Conservation (phyloP, 2,113 vertebrate genomes). For the Lophochroa leadbeateri region DNA sequence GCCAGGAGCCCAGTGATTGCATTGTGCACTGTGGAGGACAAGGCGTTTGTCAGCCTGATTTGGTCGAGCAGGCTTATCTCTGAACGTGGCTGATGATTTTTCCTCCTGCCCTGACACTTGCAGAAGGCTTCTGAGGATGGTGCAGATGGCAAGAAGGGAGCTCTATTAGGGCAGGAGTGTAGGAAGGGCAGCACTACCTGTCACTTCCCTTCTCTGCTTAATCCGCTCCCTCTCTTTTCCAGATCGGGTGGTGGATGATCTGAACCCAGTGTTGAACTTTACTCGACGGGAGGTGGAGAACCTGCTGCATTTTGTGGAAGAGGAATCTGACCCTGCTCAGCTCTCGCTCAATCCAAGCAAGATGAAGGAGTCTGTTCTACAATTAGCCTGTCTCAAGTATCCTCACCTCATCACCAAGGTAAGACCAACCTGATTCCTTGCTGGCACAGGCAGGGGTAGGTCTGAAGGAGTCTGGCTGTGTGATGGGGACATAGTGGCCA, state of each 20-base stretch:
- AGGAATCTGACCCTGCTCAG: slow-evolving; percentile 83
- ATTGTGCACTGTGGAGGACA: neutral
- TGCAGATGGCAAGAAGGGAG: neutral
- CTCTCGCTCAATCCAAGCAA: slow-evolving; percentile 60
- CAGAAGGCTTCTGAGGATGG: neutral
- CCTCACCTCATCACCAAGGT: slow-evolving; percentile 98
- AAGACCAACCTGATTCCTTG: neutral
- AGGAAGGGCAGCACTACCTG: neutral
- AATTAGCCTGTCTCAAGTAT: slow-evolving; percentile 86
- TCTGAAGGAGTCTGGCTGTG: neutral
- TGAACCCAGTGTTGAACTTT: slow-evolving; percentile 97
- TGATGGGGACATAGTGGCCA: neutral
- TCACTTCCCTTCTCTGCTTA: neutral
- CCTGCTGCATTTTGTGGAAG: slow-evolving; percentile 97
- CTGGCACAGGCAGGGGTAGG: neutral
- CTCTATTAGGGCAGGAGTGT: neutral
- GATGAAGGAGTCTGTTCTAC: slow-evolving; percentile 85
- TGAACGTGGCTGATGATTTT: neutral
- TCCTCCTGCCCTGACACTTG: neutral
- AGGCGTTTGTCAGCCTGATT: neutral
- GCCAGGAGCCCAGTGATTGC: neutral
- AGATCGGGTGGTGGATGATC: slow-evolving; percentile 98
- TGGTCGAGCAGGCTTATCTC: neutral
- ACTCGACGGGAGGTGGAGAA: slow-evolving; percentile 97
- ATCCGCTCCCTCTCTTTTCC: neutral